Evolutionary conservation across 1,140 invertebrate genomes (phyloP).

Genomic region (Periplaneta americana): DNA sequence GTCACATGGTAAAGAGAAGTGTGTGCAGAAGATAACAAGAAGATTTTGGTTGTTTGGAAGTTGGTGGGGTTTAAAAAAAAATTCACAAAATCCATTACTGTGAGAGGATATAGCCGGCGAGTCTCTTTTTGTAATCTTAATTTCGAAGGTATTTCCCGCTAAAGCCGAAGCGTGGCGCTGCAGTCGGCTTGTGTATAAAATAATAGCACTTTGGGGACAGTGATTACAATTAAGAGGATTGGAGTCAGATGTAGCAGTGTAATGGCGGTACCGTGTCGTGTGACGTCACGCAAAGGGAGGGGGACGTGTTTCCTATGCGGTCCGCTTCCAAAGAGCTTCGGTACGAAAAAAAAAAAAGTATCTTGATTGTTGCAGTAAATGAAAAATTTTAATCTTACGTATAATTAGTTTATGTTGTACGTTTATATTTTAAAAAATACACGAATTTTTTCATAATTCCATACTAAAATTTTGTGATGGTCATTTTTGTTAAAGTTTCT

Average conservation of each 20-base stretch:
- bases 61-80: background rate
- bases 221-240: background rate
- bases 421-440: no score
- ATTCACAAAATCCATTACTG: background rate
- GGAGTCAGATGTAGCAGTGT: background rate
- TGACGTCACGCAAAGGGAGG: background rate
- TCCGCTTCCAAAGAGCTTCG: background rate
- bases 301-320: background rate
- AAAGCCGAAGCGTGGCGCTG: background rate
- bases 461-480: no score
- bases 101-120: background rate
- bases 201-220: background rate
- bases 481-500: no score
- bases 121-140: background rate
- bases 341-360: background rate
- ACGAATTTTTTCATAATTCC: no score
- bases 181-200: background rate
- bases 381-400: no score
- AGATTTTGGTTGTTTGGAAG: background rate
- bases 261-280: background rate
- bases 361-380: background rate
- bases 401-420: no score
- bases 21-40: background rate
- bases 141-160: background rate
- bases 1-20: no score